Evolutionary conservation across 2,888 invertebrate genomes (phyloP).

Genomic region (Tetrapedia diversipes): DNA sequence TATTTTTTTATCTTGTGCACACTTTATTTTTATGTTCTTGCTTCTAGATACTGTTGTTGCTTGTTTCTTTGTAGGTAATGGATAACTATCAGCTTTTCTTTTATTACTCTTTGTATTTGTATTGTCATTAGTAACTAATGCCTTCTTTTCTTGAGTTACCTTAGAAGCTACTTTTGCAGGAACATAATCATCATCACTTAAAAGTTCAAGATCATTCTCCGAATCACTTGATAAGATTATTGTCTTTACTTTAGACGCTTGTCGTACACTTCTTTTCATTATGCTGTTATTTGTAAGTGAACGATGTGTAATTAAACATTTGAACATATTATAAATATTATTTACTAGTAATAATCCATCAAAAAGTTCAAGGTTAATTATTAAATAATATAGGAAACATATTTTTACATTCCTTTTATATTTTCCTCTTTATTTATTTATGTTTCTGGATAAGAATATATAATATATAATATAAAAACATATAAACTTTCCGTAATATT

Average conservation of each 20-base stretch:
- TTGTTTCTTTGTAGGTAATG: neutral
- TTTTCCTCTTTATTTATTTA: neutral
- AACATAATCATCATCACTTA: constrained; percentile 36
- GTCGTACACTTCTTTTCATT: constrained; percentile 48
- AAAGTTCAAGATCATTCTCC: constrained; percentile 23
- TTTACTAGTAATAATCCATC: neutral
- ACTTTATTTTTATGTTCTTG: neutral
- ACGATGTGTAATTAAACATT: neutral
- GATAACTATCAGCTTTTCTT: neutral
- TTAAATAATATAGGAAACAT: neutral
- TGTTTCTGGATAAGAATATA: neutral
- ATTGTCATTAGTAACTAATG: neutral
- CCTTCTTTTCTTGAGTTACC: neutral
- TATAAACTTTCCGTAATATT: neutral
- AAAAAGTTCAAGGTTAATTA: neutral
- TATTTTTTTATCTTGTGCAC: neutral
- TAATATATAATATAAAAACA: neutral
- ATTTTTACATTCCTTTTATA: neutral
- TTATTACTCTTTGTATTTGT: neutral
- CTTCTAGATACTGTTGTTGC: neutral
- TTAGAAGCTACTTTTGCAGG: neutral
- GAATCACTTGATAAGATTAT: constrained; percentile 60
- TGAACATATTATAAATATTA: neutral
- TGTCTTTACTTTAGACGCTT: neutral
- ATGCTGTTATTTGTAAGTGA: neutral